These are phyloP conservation scores for Homarus gammarus DNA, from an alignment of 2,888 invertebrate genomes.

Conservation along the genomic window DNA sequence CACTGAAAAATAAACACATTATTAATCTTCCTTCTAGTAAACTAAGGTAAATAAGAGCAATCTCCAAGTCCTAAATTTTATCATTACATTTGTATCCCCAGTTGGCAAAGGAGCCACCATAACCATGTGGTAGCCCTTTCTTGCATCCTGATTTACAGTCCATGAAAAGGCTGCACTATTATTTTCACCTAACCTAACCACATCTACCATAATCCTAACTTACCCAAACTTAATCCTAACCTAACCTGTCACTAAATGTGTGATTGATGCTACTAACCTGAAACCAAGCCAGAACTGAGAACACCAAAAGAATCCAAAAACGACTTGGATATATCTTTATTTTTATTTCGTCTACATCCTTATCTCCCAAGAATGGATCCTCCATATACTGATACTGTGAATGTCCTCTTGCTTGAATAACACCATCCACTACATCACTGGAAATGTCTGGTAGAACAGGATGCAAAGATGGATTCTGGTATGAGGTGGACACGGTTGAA, in stretches of 20 bases:
- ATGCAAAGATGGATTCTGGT: neutral
- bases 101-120: too few relatives aligned
- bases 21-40: too few relatives aligned
- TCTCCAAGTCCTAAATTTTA: too few relatives aligned
- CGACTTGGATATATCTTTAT: slow-evolving; percentile 44
- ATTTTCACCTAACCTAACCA: too few relatives aligned
- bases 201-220: too few relatives aligned
- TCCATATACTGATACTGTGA: neutral
- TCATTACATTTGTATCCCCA: too few relatives aligned
- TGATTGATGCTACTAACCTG: slow-evolving; percentile 45
- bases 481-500: neutral
- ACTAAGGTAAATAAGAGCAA: too few relatives aligned
- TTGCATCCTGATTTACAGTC: too few relatives aligned
- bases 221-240: neutral
- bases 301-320: slow-evolving; percentile 58
- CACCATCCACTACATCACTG: neutral
- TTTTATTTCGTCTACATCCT: neutral
- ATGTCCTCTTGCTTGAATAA: neutral
- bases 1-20: too few relatives aligned
- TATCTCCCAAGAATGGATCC: neutral
- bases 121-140: too few relatives aligned
- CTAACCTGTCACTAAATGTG: neutral
- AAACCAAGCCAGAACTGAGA: slow-evolving; percentile 56
- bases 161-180: too few relatives aligned
- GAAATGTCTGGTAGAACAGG: neutral